These are phyloP conservation scores for Drosophila infuscata DNA, from an alignment of 2,888 invertebrate species.

Conservation along the genomic window DNA sequence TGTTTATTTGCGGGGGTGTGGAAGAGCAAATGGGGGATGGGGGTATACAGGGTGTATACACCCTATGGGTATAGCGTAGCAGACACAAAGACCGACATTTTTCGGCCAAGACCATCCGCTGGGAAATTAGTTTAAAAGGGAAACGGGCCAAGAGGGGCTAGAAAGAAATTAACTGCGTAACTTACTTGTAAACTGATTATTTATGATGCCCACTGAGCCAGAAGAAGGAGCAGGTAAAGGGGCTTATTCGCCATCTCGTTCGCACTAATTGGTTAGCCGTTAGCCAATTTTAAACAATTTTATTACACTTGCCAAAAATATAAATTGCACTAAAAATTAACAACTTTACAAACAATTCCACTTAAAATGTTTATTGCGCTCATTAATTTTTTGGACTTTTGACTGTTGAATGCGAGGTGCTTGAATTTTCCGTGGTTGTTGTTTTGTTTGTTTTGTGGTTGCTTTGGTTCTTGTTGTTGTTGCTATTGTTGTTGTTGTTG, in stretches of 20 bases:
- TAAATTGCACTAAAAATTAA: slow-evolving; percentile 82
- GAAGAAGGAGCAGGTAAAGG: slow-evolving; percentile 18
- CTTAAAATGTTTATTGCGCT: slow-evolving; percentile 81
- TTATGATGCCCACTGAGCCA: slow-evolving; percentile 63
- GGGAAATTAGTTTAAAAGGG: slow-evolving; percentile 80
- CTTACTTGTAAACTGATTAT: slow-evolving; percentile 80
- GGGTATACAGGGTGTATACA: neutral
- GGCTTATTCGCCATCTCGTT: slow-evolving; percentile 17
- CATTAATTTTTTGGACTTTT: slow-evolving; percentile 70
- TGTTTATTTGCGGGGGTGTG: slow-evolving; percentile 10
- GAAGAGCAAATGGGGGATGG: neutral
- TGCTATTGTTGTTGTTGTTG: slow-evolving; percentile 30
- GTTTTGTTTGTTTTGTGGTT: slow-evolving; percentile 13
- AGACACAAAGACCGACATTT: slow-evolving; percentile 27
- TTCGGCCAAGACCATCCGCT: slow-evolving; percentile 52
- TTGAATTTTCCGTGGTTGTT: slow-evolving; percentile 7
- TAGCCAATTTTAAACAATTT: slow-evolving; percentile 73
- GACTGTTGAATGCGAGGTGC: slow-evolving; percentile 61
- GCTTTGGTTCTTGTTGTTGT: slow-evolving; percentile 8
- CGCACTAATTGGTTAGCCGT: slow-evolving; percentile 5
- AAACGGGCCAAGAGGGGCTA: slow-evolving; percentile 21
- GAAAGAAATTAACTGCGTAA: slow-evolving; percentile 75
- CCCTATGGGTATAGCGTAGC: neutral
- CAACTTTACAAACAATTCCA: slow-evolving; percentile 81
- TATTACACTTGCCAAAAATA: slow-evolving; percentile 79